Evolutionary conservation across 2,888 invertebrate species (phyloP), one percentile per base, ranked within the genome.

Genomic region (Cylindroiulus punctatus): DNA sequence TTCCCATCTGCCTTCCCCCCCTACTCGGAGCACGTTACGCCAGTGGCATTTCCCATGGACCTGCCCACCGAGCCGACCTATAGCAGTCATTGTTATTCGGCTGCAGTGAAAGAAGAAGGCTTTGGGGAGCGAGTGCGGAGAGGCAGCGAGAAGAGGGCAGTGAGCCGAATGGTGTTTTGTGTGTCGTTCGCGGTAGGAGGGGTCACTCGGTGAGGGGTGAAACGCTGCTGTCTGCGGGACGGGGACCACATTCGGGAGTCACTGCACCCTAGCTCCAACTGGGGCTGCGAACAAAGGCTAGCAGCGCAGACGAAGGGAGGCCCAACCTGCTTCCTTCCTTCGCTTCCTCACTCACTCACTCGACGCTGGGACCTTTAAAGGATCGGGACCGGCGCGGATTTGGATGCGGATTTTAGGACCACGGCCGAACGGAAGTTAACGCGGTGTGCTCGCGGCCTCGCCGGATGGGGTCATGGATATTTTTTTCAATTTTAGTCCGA

Each of bases 151-250:
- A 1, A 52, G 76, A 76, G 76, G 76, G 76, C 76, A 76, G 76
- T 76, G 76, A 76, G 76, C 76, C 76, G 76, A 76, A 76, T 76
- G 76, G 30, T 76, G 76, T 76, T 76, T 76, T 76, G 76, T 76
- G 76, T 76, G 76, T 76, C 65, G 76, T 76, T 30, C 22, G 30
- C 30, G 30, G 30, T 76, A 76, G 30, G 76, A 76, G 76, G 76
- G 76, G 76, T 76, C 30, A 76, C 22, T 76, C 76, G 76, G 76
- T 76, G 76, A 76, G 76, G 76, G 76, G 76, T 76, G 76, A 30
- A 76, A 7, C 30, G 76, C 22, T 22, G 57, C 76, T 76, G 76
- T 76, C 76, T 76, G 30, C 76, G 76, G 76, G 76, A 76, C 76
- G 76, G 30, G 30, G 2, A 30, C 30, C 14, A 30, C 14, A 76